phyloP scores from a whole-genome alignment of 2,888 invertebrate genomes.

The Smittia sp. region DNA sequence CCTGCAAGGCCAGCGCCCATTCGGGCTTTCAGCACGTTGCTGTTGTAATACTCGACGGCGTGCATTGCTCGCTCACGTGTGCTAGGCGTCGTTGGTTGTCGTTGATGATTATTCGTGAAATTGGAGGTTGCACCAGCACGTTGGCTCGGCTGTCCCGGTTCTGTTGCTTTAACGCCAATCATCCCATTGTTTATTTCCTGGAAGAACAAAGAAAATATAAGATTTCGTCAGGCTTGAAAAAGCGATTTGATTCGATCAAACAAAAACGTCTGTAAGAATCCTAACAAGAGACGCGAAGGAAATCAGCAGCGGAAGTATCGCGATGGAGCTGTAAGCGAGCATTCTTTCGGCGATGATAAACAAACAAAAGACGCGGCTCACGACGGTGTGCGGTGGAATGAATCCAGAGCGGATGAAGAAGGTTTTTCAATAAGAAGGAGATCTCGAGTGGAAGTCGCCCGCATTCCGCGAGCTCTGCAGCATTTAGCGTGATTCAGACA shows the following conservation, averaged over 20 bases:
- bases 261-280: not conserved
- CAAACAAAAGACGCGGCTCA: not conserved
- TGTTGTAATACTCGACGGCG: constrained; percentile 58
- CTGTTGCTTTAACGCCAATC: constrained; percentile 44
- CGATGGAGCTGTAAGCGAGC: not conserved
- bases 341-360: constrained; percentile 12
- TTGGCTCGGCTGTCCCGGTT: constrained; percentile 41
- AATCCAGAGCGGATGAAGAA: constrained; percentile 15
- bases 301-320: constrained; percentile 11
- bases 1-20: constrained; percentile 54
- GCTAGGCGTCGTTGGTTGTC: constrained; percentile 25
- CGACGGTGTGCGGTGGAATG: not conserved
- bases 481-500: not conserved
- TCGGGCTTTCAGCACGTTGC: constrained; percentile 55
- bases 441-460: not conserved
- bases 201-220: not conserved
- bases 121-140: constrained; percentile 12
- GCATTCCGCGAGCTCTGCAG: not conserved
- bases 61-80: constrained; percentile 54
- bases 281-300: constrained; percentile 3
- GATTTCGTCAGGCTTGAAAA: not conserved
- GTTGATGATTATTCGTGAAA: not conserved
- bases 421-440: not conserved
- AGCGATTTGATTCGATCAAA: not conserved
- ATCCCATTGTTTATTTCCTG: constrained; percentile 44